phyloP scores from a whole-genome alignment of 2,113 vertebrate genomes.

The Channa maculata region DNA sequence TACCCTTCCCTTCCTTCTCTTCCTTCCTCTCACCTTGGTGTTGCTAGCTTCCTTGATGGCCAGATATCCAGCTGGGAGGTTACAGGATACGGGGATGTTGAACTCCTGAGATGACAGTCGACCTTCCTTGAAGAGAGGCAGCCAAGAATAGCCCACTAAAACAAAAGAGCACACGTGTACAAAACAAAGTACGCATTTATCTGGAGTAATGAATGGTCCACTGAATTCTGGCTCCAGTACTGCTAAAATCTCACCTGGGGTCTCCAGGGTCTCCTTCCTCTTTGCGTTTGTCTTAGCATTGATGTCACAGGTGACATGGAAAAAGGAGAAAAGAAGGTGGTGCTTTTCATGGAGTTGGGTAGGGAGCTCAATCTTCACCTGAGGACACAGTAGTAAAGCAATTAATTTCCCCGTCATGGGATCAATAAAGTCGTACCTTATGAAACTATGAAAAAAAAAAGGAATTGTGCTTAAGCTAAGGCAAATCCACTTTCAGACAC shows the following conservation, averaged over 20 bases:
- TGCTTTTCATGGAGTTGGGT: constrained; percentile 97
- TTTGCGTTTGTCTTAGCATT: constrained; percentile 96
- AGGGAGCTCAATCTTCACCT: constrained; percentile 98
- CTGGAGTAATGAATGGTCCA: background rate
- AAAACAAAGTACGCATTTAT: background rate
- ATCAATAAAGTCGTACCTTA: no score
- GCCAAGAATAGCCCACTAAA: constrained; percentile 95
- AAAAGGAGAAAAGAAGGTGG: constrained; percentile 98
- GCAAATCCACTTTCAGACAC: background rate
- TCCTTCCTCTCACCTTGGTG: constrained; percentile 87
- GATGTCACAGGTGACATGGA: constrained; percentile 98
- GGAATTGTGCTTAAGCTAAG: background rate
- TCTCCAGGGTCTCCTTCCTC: constrained; percentile 96
- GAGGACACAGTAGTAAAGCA: constrained; percentile 49
- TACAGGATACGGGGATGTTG: constrained; percentile 89
- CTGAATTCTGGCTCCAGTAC: background rate
- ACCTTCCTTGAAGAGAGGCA: constrained; percentile 91
- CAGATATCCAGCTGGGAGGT: constrained; percentile 90
- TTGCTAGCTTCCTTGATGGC: constrained; percentile 88
- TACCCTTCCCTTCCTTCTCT: background rate
- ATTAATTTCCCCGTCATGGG: no score
- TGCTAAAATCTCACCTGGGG: constrained; percentile 85
- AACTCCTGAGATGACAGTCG: constrained; percentile 93
- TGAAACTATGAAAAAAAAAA: background rate
- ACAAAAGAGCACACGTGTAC: constrained; percentile 1